Percentiles rank a stretch among this genome's conserved stretches.
phyloP scores from a whole-genome alignment of 2,113 vertebrate species.

The Sander vitreus region DNA sequence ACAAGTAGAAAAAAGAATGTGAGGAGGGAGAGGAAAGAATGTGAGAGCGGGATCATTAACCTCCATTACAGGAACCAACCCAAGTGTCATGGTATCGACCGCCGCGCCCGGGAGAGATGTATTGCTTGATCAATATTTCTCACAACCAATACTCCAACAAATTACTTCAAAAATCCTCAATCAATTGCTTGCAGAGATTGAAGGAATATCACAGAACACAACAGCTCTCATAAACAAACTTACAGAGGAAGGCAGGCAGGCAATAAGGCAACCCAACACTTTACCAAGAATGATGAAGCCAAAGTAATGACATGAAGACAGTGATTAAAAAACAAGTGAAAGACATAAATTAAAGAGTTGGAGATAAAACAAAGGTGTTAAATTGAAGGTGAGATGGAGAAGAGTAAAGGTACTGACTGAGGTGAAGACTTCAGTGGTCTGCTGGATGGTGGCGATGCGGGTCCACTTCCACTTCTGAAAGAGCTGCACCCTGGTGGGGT shows the following conservation, averaged over 20 bases:
- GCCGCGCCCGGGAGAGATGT: conserved; percentile 51
- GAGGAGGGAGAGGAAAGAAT: conserved; percentile 41
- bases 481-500: conserved; percentile 94
- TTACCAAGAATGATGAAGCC: background rate
- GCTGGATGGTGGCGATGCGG: conserved; percentile 97
- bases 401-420: conserved; percentile 85
- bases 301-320: background rate
- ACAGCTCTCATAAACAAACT: conserved; percentile 53
- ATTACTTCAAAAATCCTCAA: conserved; percentile 69
- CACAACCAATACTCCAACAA: conserved; percentile 72
- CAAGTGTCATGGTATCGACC: conserved; percentile 65
- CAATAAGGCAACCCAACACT: background rate
- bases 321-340: background rate
- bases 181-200: conserved; percentile 48
- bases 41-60: conserved; percentile 69
- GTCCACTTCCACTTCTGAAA: conserved; percentile 98
- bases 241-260: background rate
- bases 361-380: background rate
- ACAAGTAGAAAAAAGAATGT: conserved; percentile 26
- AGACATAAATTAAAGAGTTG: background rate
- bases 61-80: conserved; percentile 66
- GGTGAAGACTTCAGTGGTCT: conserved; percentile 97
- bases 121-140: conserved; percentile 73
- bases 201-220: conserved; percentile 38
- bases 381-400: background rate